Percentiles rank a stretch among this genome's conserved stretches.
Evolutionary conservation across 2,888 invertebrate species (phyloP).

Genomic region (Ectemnius lituratus): DNA sequence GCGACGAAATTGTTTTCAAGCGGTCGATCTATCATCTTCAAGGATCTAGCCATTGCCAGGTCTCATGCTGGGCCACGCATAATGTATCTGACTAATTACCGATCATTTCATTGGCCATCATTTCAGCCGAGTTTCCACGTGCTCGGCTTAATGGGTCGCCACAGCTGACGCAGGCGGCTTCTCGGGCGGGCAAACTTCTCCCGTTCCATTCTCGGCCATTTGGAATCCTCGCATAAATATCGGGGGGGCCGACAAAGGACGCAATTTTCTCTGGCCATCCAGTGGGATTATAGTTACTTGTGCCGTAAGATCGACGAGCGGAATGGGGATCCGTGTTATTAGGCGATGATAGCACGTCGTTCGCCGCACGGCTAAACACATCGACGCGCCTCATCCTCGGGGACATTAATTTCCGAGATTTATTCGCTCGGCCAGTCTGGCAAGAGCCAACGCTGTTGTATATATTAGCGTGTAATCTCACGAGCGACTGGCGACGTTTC

Average conservation of each 20-base stretch:
- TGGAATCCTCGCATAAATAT: conserved; percentile 23
- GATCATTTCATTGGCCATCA: conserved; percentile 46
- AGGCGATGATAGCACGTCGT: too few species aligned
- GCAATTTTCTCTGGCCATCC: background rate
- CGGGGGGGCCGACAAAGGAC: conserved; percentile 5
- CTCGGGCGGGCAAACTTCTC: conserved; percentile 24
- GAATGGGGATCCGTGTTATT: too few species aligned
- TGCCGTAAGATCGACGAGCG: too few species aligned
- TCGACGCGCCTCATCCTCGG: background rate
- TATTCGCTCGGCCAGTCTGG: background rate
- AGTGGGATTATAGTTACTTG: too few species aligned
- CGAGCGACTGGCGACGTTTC: conserved; percentile 1
- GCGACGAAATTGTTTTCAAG: conserved; percentile 51
- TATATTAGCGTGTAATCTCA: conserved; percentile 3
- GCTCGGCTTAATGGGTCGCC: conserved; percentile 41
- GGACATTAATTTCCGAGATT: background rate
- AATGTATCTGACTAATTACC: conserved; percentile 53
- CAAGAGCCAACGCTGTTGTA: background rate
- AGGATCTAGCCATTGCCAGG: conserved; percentile 27
- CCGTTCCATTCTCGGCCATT: conserved; percentile 29
- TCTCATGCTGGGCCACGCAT: conserved; percentile 40
- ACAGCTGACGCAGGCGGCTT: conserved; percentile 25
- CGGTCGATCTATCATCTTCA: conserved; percentile 52
- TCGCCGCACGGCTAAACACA: too few species aligned
- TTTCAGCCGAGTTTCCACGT: conserved; percentile 45